These are phyloP conservation scores for Sebastes trivittatus DNA, from an alignment of 2,797 vertebrate genomes.

Conservation along the genomic window DNA sequence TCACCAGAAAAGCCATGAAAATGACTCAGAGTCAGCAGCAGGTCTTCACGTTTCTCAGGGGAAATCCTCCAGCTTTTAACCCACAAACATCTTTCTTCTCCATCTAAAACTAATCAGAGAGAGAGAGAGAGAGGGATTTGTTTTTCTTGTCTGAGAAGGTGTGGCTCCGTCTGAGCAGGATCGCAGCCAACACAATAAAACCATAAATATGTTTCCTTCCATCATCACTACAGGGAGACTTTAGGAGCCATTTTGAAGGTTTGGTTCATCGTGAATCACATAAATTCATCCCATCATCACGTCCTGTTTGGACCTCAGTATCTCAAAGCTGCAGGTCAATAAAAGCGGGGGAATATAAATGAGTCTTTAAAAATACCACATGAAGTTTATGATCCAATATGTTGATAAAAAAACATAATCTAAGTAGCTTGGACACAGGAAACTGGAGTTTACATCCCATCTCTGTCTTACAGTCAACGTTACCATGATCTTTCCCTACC, in stretches of 20 bases:
- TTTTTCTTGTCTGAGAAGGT: neutral
- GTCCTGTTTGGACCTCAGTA: neutral
- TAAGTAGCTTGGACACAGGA: neutral
- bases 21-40: neutral
- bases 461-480: neutral
- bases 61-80: neutral
- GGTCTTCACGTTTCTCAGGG: neutral
- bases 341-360: neutral
- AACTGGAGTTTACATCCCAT: neutral
- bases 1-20: neutral
- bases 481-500: neutral
- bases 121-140: neutral
- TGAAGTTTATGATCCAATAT: neutral
- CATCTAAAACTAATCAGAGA: too few species aligned
- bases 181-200: neutral
- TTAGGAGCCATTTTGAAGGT: neutral
- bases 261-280: neutral
- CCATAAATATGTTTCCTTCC: neutral
- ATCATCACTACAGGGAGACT: neutral
- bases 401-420: neutral
- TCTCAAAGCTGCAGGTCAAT: neutral
- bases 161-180: neutral
- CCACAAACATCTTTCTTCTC: neutral
- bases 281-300: neutral
- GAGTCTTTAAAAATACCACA: neutral